These are phyloP conservation scores for Catonia carolina DNA, from an alignment of 2,888 invertebrate genomes.

Conservation along the genomic window DNA sequence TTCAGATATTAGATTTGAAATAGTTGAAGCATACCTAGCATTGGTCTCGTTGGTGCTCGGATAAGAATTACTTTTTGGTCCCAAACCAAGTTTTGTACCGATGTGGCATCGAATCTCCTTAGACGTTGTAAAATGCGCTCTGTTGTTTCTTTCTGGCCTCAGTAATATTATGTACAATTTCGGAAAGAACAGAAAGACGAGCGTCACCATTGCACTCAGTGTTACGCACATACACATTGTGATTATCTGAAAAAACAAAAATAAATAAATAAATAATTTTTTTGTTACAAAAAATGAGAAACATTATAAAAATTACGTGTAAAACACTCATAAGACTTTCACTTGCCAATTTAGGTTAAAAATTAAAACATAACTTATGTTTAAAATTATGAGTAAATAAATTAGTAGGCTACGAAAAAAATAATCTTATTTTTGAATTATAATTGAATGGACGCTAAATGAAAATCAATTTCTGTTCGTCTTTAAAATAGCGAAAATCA, in stretches of 20 bases:
- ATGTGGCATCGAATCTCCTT: slow-evolving; percentile 65
- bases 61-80: neutral
- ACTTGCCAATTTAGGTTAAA: too few species aligned
- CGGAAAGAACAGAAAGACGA: slow-evolving; percentile 66
- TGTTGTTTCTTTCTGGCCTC: slow-evolving; percentile 67
- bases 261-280: neutral
- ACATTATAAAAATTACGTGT: too few species aligned
- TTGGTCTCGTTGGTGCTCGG: neutral
- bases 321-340: too few species aligned
- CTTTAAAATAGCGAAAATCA: too few species aligned
- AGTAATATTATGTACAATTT: slow-evolving; percentile 69
- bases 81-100: slow-evolving; percentile 46
- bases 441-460: too few species aligned
- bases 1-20: too few species aligned
- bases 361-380: too few species aligned
- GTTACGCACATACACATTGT: slow-evolving; percentile 59
- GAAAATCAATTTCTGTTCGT: too few species aligned
- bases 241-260: slow-evolving; percentile 21
- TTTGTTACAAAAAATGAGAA: neutral
- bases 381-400: too few species aligned
- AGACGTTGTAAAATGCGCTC: slow-evolving; percentile 65
- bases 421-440: too few species aligned
- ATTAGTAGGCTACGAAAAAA: too few species aligned
- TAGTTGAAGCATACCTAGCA: too few species aligned
- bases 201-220: slow-evolving; percentile 64